Percentiles rank a stretch among this genome's conserved stretches.
Evolutionary conservation across 30 jellyfish, hydroid and myxozoan species (phyloP).

Genomic region (Cassiopea andromeda): DNA sequence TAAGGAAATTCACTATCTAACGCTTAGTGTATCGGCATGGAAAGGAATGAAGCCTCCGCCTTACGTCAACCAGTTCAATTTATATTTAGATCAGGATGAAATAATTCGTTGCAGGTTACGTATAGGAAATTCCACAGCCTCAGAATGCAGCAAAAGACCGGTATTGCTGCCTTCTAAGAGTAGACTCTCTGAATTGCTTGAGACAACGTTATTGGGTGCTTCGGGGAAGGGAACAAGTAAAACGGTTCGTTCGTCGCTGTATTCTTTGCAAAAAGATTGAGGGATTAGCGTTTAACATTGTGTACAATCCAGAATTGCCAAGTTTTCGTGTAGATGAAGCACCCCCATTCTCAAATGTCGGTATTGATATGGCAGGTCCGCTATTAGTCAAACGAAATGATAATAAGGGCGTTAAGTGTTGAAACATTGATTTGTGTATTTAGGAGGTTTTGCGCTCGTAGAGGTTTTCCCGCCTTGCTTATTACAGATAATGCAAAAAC

Average conservation of each 20-base stretch:
- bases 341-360: conserved; percentile 21
- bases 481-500: conserved; percentile 23
- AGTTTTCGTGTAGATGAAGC: conserved; percentile 26
- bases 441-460: conserved; percentile 20
- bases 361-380: conserved; percentile 42
- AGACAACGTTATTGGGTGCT: conserved; percentile 8
- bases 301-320: conserved; percentile 1
- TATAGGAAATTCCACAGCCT: background rate
- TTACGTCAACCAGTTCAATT: conserved; percentile 11
- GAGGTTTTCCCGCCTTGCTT: conserved; percentile 5
- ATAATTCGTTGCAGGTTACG: background rate
- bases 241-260: conserved; percentile 10
- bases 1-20: background rate
- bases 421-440: conserved; percentile 19
- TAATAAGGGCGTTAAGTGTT: conserved; percentile 14
- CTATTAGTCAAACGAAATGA: background rate
- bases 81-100: conserved; percentile 5
- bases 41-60: background rate
- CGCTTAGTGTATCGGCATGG: background rate
- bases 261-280: conserved; percentile 17
- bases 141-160: conserved; percentile 21
- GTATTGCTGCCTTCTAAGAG: conserved; percentile 4
- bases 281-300: conserved; percentile 6
- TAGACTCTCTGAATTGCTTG: background rate
- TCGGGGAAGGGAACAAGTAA: conserved; percentile 15